Evolutionary conservation across 2,797 vertebrate genomes (phyloP).

Genomic region (Diglossa cyanea): DNA sequence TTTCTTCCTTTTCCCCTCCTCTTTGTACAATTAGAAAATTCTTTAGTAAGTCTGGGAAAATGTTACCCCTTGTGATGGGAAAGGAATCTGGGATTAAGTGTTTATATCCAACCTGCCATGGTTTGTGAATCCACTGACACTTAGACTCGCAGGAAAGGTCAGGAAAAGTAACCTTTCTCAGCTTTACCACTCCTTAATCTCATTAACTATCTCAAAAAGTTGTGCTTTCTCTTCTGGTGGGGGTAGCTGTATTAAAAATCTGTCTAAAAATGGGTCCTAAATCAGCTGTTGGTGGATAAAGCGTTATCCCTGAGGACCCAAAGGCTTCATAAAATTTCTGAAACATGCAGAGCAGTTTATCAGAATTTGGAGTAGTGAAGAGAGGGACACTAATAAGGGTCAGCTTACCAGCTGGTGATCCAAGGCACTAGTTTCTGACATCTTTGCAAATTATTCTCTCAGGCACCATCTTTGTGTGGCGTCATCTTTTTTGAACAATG

Average conservation of each 20-base stretch:
- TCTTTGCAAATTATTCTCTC: neutral
- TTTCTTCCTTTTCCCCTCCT: neutral
- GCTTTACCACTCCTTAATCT: conserved; percentile 24
- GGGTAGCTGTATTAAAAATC: neutral
- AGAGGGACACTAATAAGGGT: neutral
- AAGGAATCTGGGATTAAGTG: neutral
- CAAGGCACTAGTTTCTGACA: neutral
- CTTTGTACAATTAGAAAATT: neutral
- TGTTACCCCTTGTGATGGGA: neutral
- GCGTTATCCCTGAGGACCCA: neutral
- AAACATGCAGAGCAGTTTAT: neutral
- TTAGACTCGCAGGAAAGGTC: neutral
- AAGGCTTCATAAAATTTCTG: neutral
- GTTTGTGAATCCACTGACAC: neutral
- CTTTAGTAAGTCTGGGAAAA: neutral
- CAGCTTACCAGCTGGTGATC: neutral
- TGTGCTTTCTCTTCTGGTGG: neutral
- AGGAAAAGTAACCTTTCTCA: conserved; percentile 27
- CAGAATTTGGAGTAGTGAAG: neutral
- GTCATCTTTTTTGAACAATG: neutral
- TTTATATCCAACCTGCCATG: neutral
- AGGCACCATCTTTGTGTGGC: neutral
- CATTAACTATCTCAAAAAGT: conserved; percentile 17
- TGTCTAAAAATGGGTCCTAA: neutral
- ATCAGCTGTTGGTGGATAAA: neutral